These are phyloP conservation scores for Amblyraja radiata DNA, from an alignment of 2,797 vertebrate species.

Conservation along the genomic window DNA sequence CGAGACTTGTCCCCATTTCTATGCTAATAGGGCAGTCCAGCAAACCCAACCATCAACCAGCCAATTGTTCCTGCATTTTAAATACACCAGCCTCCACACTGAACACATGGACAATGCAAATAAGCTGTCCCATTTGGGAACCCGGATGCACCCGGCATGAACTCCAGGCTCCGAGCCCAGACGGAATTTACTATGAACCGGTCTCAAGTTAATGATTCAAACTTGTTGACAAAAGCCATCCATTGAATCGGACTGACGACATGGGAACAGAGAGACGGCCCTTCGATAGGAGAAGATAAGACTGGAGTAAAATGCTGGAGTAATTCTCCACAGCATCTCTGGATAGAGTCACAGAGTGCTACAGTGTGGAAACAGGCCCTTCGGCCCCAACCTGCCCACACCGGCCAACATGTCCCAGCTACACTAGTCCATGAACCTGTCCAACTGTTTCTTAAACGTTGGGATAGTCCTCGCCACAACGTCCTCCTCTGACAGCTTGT, in stretches of 20 bases:
- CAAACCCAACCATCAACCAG: neutral
- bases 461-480: no score
- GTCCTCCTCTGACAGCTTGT: no score
- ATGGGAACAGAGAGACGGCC: neutral
- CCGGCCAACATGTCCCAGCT: no score
- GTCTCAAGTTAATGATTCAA: neutral
- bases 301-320: no score
- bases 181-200: neutral
- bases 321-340: no score
- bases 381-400: no score
- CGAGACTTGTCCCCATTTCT: neutral
- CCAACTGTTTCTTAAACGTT: no score
- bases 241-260: neutral
- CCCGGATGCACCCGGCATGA: neutral
- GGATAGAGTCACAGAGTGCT: no score
- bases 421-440: no score
- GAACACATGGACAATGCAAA: neutral
- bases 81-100: neutral
- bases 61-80: neutral
- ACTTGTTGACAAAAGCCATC: neutral
- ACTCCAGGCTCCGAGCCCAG: neutral
- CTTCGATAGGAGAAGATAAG: no score
- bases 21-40: neutral
- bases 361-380: no score
- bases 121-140: neutral